phyloP scores from a whole-genome alignment of 2,888 invertebrate species.

The Leptogaster cylindrica region DNA sequence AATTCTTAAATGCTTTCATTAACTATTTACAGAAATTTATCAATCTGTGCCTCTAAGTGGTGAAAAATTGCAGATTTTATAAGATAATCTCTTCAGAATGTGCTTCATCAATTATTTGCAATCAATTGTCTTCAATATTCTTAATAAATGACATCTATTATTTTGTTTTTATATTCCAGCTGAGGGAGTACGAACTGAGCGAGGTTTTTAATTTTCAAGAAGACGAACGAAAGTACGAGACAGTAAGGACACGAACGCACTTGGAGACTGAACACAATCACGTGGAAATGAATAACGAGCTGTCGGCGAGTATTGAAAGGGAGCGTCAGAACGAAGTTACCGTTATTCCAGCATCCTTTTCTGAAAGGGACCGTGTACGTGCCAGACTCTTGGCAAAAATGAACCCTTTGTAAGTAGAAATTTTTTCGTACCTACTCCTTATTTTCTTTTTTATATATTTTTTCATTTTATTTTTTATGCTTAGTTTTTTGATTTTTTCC shows the following conservation, averaged over 20 bases:
- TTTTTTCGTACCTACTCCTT: constrained; percentile 1
- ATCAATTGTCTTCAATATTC: constrained; percentile 46
- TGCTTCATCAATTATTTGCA: constrained; percentile 13
- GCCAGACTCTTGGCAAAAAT: constrained; percentile 59
- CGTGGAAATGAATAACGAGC: constrained; percentile 75
- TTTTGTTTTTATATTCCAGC: constrained; percentile 63
- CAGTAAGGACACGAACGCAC: constrained; percentile 64
- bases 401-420: constrained; percentile 60
- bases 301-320: constrained; percentile 80
- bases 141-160: constrained; percentile 18
- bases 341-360: constrained; percentile 59
- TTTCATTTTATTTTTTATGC: background rate
- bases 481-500: background rate
- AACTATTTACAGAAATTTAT: too few species aligned
- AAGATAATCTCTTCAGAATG: too few species aligned
- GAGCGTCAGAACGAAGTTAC: constrained; percentile 74
- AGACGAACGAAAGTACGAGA: constrained; percentile 78
- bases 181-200: constrained; percentile 85
- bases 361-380: constrained; percentile 63
- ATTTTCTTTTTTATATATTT: constrained; percentile 17
- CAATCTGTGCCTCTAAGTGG: too few species aligned
- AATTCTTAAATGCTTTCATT: too few species aligned
- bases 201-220: constrained; percentile 85
- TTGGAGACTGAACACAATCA: constrained; percentile 61
- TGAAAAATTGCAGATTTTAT: too few species aligned